These are phyloP conservation scores for Campoplex nolae DNA, from an alignment of 2,888 invertebrate species.

Conservation along the genomic window DNA sequence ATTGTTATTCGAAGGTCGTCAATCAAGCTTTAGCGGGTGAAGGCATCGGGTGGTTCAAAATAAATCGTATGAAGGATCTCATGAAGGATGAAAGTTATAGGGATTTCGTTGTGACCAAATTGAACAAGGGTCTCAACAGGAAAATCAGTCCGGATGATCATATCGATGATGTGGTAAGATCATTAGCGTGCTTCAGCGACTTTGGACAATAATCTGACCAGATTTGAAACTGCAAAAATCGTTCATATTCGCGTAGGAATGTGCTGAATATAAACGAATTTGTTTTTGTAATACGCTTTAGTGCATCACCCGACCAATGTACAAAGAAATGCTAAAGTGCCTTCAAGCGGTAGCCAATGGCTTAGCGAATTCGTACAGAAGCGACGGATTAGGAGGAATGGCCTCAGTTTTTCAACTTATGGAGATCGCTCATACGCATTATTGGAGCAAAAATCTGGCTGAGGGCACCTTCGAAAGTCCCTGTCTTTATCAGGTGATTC, in stretches of 20 bases:
- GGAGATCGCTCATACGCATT: slow-evolving; percentile 99
- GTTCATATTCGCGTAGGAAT: background rate
- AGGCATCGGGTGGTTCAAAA: slow-evolving; percentile 98
- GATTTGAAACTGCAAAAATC: background rate
- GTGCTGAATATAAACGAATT: background rate
- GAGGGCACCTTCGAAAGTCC: slow-evolving; percentile 85
- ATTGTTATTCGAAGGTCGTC: slow-evolving; percentile 86
- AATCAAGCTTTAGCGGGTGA: slow-evolving; percentile 95
- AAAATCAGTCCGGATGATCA: slow-evolving; percentile 98
- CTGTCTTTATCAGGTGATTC: slow-evolving; percentile 85
- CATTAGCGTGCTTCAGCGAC: background rate
- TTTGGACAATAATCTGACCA: background rate
- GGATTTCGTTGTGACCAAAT: slow-evolving; percentile 96
- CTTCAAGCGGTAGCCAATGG: slow-evolving; percentile 95
- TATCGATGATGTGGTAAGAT: slow-evolving; percentile 97
- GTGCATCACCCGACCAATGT: slow-evolving; percentile 95
- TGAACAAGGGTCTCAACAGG: slow-evolving; percentile 96
- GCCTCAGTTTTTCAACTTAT: slow-evolving; percentile 98
- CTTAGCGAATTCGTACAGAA: slow-evolving; percentile 95
- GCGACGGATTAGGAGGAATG: slow-evolving; percentile 98
- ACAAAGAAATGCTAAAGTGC: slow-evolving; percentile 98
- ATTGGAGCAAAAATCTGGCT: slow-evolving; percentile 95
- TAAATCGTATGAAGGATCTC: slow-evolving; percentile 95
- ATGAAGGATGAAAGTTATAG: slow-evolving; percentile 99
- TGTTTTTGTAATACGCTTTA: slow-evolving; percentile 82